Evolutionary conservation across 2,888 invertebrate genomes (phyloP).

Genomic region (Tiphia femorata): DNA sequence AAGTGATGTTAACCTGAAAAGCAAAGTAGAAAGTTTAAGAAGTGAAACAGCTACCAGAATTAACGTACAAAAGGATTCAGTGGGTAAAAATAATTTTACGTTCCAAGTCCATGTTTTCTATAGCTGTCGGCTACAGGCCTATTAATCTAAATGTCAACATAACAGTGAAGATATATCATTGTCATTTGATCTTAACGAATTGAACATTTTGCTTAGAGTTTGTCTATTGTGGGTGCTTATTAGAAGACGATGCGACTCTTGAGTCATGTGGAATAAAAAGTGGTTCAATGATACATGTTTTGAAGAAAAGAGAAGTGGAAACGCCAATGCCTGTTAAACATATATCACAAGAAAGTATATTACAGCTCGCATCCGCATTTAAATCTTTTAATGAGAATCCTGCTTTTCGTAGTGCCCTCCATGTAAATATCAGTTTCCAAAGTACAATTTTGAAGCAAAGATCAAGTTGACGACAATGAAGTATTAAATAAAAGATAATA

Average conservation of each 20-base stretch:
- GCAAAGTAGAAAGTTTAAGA: slow-evolving; percentile 74
- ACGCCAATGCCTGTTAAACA: slow-evolving; percentile 67
- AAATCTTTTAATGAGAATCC: slow-evolving; percentile 74
- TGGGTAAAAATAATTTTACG: slow-evolving; percentile 69
- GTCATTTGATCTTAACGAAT: slow-evolving; percentile 5
- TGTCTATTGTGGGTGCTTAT: slow-evolving; percentile 79
- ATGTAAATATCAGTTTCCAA: slow-evolving; percentile 68
- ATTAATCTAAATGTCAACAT: neutral
- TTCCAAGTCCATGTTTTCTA: slow-evolving; percentile 1
- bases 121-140: neutral
- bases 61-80: slow-evolving; percentile 72
- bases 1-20: slow-evolving; percentile 75
- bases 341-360: slow-evolving; percentile 74
- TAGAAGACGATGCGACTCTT: slow-evolving; percentile 76
- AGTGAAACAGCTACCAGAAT: slow-evolving; percentile 73
- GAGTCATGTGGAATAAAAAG: slow-evolving; percentile 74
- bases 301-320: slow-evolving; percentile 66
- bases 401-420: slow-evolving; percentile 77
- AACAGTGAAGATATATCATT: neutral
- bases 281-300: slow-evolving; percentile 73
- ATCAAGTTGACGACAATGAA: neutral
- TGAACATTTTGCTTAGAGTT: slow-evolving; percentile 70
- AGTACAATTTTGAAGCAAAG: neutral
- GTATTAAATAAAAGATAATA: neutral
- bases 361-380: slow-evolving; percentile 75